phyloP scores from a whole-genome alignment of 2,113 vertebrate species.

The Aspiorhynchus laticeps region DNA sequence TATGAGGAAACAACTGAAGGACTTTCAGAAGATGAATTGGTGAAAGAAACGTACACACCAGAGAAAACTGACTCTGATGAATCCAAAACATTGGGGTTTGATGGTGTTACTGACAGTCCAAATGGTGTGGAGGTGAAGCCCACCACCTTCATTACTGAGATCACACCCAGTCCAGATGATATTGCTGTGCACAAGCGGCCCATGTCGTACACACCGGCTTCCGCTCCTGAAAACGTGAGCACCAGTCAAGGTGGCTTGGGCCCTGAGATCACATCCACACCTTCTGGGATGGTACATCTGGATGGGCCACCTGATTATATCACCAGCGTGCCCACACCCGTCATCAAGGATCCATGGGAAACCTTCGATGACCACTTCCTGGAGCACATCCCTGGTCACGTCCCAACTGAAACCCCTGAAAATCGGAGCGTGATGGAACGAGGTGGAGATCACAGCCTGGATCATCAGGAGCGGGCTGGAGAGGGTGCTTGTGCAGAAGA shows the following conservation, averaged over 20 bases:
- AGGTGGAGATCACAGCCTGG: conserved; percentile 72
- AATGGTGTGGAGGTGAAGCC: conserved; percentile 70
- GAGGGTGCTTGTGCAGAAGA: conserved; percentile 70
- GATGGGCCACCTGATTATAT: conserved; percentile 55
- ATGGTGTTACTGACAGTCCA: conserved; percentile 66
- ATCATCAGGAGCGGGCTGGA: conserved; percentile 72
- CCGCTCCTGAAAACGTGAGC: conserved; percentile 64
- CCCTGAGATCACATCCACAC: conserved; percentile 51
- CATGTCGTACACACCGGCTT: conserved; percentile 52
- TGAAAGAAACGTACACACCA: conserved; percentile 9
- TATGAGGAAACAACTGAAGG: conserved; percentile 17
- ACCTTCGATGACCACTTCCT: conserved; percentile 65
- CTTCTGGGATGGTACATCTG: conserved; percentile 58
- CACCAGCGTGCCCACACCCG: conserved; percentile 62
- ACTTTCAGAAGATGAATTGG: not conserved
- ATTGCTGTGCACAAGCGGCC: conserved; percentile 54
- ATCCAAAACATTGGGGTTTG: conserved; percentile 10
- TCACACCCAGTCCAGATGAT: conserved; percentile 34
- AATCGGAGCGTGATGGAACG: conserved; percentile 53
- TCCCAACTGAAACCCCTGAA: conserved; percentile 42
- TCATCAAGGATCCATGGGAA: conserved; percentile 66
- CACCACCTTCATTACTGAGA: conserved; percentile 52
- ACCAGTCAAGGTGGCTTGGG: conserved; percentile 44
- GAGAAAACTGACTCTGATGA: conserved; percentile 14
- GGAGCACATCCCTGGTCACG: conserved; percentile 38